Base-by-base conservation (phyloP, 37 sponge, comb jelly and placozoan species). In the Hexactinellida sp. region DNA sequence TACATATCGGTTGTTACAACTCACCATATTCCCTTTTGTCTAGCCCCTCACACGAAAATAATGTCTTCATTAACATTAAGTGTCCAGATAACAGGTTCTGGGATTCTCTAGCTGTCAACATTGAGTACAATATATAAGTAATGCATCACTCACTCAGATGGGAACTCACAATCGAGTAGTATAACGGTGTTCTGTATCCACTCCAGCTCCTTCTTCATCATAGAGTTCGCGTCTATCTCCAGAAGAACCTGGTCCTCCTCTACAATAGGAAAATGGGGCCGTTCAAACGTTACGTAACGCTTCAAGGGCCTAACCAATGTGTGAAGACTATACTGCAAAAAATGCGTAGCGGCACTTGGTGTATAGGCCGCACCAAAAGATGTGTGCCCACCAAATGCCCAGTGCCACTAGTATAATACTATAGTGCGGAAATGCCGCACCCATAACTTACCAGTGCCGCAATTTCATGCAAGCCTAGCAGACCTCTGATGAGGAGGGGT, bases 71-170 rank as follows among this genome's bases (percentile, higher is more conserved):
- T 0, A 97, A 89, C 25, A 90, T 89, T 36, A 97, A 88, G 84
- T 97, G 97, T 19, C 97, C 97, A 24, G 94, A 89, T 37, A 97
- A 41, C 32, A 97, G 55, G 23, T 83, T 84, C 85, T 93, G 91
- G 34, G 85, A 55, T 24, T 82, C 83, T 21, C 39, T 51, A 36
- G 39, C 87, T 55, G 38, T 85, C 38, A 34, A 25, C 34, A n/a
- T 82, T 13, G 16, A 35, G 36, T 35, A 82, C 36, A 82, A n/a
- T 35, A 32, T 10, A 13, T 82, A 32, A 21, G 82, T 82, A 32
- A 32, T 36, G 5, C 9, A 84, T 38, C 83, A 3, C 36, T 36
- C 24, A 0, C 35, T 32, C 35, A 24, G 1, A 35, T 0, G 23
- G 23, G 36, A 39, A 37, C 84, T 13, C 84, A 36, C 83, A 54